Evolutionary conservation across 2,113 vertebrate species (phyloP).

Genomic region (Elephantulus edwardii): DNA sequence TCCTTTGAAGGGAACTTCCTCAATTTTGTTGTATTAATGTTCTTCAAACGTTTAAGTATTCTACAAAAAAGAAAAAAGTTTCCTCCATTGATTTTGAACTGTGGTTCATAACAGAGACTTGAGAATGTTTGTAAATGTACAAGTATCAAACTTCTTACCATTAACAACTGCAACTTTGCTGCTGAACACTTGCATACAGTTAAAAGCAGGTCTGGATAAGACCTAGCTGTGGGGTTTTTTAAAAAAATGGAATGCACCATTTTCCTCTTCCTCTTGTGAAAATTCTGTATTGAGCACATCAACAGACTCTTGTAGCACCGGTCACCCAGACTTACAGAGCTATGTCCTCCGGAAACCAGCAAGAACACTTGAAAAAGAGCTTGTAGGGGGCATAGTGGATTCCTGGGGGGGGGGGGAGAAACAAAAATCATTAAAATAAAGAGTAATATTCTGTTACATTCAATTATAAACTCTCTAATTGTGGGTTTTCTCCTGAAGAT

Average conservation of each 20-base stretch:
- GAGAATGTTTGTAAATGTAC: constrained; percentile 90
- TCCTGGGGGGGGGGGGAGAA: constrained; percentile 68
- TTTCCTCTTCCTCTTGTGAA: constrained; percentile 83
- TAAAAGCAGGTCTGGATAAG: constrained; percentile 78
- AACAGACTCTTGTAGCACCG: constrained; percentile 85
- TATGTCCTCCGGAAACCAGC: constrained; percentile 96
- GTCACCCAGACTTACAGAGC: constrained; percentile 86
- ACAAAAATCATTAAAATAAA: constrained; percentile 62
- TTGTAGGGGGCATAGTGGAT: constrained; percentile 83
- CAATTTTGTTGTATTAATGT: constrained; percentile 83
- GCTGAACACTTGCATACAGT: constrained; percentile 82
- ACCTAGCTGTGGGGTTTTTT: constrained; percentile 77
- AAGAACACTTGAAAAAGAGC: constrained; percentile 89
- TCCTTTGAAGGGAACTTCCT: constrained; percentile 83
- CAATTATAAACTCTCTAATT: constrained; percentile 78
- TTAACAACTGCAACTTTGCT: constrained; percentile 82
- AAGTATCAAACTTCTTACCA: constrained; percentile 83
- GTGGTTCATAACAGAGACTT: constrained; percentile 80
- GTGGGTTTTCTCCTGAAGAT: constrained; percentile 83
- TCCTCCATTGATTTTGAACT: constrained; percentile 80
- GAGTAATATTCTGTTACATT: constrained; percentile 80
- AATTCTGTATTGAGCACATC: constrained; percentile 92
- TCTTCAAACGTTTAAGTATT: constrained; percentile 84
- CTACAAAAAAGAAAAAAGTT: constrained; percentile 77
- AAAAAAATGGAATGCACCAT: constrained; percentile 82